Percentiles rank a stretch among this genome's conserved stretches.
Evolutionary conservation across 2,888 invertebrate genomes (phyloP).

Genomic region (Incurvaria masculella): DNA sequence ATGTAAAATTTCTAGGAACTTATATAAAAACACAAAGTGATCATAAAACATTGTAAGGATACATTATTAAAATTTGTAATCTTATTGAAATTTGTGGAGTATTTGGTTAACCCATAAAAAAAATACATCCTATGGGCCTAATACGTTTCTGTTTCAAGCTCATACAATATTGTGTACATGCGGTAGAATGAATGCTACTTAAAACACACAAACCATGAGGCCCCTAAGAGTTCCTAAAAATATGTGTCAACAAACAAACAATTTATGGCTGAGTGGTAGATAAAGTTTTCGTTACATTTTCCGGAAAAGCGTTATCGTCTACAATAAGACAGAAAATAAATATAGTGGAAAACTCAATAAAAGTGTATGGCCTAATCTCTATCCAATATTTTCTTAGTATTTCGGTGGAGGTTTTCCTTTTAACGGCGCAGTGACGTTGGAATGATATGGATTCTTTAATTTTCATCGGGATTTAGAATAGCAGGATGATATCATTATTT

Average conservation of each 20-base stretch:
- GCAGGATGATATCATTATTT: no score
- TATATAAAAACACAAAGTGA: no score
- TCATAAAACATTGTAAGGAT: no score
- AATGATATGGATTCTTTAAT: no score
- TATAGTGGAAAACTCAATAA: slow-evolving; percentile 50
- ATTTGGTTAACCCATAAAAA: no score
- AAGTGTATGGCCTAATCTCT: slow-evolving; percentile 55
- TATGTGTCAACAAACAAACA: slow-evolving; percentile 53
- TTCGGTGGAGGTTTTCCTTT: slow-evolving; percentile 46
- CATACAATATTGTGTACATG: no score
- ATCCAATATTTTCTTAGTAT: slow-evolving; percentile 53
- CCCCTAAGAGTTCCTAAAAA: slow-evolving; percentile 14
- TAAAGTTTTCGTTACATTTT: slow-evolving; percentile 27
- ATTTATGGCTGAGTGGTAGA: slow-evolving; percentile 46
- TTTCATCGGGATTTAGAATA: no score
- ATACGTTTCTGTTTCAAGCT: no score
- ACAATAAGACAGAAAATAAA: slow-evolving; percentile 45
- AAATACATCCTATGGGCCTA: no score
- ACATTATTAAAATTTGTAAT: no score
- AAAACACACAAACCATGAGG: slow-evolving; percentile 3
- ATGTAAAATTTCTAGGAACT: no score
- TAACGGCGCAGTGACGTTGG: slow-evolving; percentile 9
- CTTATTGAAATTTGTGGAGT: no score
- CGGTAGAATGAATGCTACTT: slow-evolving; percentile 12
- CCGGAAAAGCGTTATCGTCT: slow-evolving; percentile 13